Evolutionary conservation across 1,140 invertebrate species (phyloP).

Genomic region (Hycleus cichorii): DNA sequence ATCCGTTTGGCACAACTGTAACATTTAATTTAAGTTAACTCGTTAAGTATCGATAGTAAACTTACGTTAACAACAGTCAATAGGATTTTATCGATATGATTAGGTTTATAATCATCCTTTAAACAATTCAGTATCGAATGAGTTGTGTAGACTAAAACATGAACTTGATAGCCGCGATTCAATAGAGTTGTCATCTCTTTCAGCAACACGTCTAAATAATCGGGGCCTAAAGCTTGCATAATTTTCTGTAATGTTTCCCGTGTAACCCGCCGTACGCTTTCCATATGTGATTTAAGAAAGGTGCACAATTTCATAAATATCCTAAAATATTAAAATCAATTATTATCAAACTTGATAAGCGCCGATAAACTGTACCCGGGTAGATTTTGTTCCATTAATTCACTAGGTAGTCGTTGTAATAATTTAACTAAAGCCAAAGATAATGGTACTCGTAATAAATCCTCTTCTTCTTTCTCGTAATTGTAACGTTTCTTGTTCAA

Average conservation of each 20-base stretch:
- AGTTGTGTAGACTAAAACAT: constrained; percentile 84
- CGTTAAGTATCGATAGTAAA: constrained; percentile 5
- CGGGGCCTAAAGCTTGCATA: constrained; percentile 74
- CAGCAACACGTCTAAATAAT: constrained; percentile 70
- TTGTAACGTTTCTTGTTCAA: constrained; percentile 60
- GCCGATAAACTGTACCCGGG: constrained; percentile 53
- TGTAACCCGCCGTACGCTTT: constrained; percentile 76
- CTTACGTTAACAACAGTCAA: constrained; percentile 63
- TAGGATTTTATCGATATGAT: constrained; percentile 72
- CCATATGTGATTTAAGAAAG: constrained; percentile 82
- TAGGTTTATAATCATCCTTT: constrained; percentile 54
- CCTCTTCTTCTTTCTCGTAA: constrained; percentile 71
- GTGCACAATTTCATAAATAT: constrained; percentile 84
- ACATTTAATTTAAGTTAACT: background rate
- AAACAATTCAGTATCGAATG: constrained; percentile 73
- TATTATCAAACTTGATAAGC: background rate
- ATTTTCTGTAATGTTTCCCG: constrained; percentile 86
- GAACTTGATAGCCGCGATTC: constrained; percentile 86
- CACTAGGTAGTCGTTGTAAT: constrained; percentile 75
- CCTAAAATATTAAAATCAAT: constrained; percentile 43
- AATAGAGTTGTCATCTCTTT: constrained; percentile 74
- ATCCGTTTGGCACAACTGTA: constrained; percentile 54
- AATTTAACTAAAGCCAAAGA: constrained; percentile 89
- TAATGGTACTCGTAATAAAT: constrained; percentile 84
- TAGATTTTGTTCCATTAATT: constrained; percentile 67